phyloP scores from a whole-genome alignment of 2,113 vertebrate genomes.

The Spea multiplicata region DNA sequence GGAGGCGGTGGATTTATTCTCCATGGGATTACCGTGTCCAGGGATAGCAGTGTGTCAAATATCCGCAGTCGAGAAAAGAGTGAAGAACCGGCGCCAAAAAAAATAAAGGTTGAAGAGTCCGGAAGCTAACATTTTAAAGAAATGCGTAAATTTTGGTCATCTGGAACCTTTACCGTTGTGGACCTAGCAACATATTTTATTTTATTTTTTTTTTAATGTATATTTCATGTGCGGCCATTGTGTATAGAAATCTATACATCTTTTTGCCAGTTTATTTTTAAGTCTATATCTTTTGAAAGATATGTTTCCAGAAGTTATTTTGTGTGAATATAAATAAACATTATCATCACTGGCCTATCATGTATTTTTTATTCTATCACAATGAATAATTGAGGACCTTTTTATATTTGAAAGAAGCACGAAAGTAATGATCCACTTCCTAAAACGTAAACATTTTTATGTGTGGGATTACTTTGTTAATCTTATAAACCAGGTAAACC shows the following conservation, averaged over 20 bases:
- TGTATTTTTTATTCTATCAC: background rate
- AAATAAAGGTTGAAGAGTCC: slow-evolving; percentile 71
- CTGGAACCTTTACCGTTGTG: background rate
- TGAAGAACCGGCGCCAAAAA: slow-evolving; percentile 83
- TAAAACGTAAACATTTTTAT: too few species aligned
- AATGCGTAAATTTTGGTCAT: slow-evolving; percentile 46
- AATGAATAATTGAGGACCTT: too few species aligned
- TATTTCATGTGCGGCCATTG: background rate
- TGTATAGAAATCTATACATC: background rate
- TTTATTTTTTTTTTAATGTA: background rate
- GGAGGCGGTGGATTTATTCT: slow-evolving; percentile 90
- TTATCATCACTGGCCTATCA: background rate
- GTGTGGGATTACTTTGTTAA: too few species aligned
- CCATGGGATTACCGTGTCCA: slow-evolving; percentile 80
- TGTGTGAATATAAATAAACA: slow-evolving; percentile 15
- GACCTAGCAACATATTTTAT: background rate
- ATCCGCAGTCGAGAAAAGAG: slow-evolving; percentile 47
- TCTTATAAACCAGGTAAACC: too few species aligned
- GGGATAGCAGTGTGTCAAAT: slow-evolving; percentile 60
- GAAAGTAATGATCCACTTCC: too few species aligned
- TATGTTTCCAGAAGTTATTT: background rate
- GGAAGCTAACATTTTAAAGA: slow-evolving; percentile 55
- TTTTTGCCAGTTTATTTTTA: background rate
- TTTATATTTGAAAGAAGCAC: too few species aligned
- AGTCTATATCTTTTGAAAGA: background rate